Evolutionary conservation across 2,888 invertebrate genomes (phyloP).

Genomic region (Romanomermis culicivorax): DNA sequence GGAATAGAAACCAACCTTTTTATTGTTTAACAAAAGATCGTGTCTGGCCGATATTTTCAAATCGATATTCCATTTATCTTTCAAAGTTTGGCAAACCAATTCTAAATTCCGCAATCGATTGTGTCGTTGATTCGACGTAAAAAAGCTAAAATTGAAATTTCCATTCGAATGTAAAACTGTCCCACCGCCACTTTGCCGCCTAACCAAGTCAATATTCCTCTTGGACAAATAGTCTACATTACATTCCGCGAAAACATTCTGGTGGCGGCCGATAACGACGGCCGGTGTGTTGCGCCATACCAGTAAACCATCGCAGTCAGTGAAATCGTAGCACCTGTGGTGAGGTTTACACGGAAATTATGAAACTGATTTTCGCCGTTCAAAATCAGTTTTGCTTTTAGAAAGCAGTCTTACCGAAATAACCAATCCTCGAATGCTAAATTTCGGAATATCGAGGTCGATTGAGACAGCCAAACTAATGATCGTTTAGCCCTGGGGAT

Average conservation of each 20-base stretch:
- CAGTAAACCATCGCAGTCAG: slow-evolving; percentile 58
- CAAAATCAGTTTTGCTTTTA: no score
- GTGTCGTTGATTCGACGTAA: slow-evolving; percentile 59
- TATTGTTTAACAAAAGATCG: slow-evolving; percentile 39
- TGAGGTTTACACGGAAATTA: no score
- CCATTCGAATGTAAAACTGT: slow-evolving; percentile 87
- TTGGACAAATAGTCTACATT: slow-evolving; percentile 39
- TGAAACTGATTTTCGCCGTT: no score
- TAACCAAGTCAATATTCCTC: slow-evolving; percentile 40
- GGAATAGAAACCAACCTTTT: slow-evolving; percentile 17
- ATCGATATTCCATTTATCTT: slow-evolving; percentile 12
- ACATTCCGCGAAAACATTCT: slow-evolving; percentile 85
- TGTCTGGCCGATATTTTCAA: slow-evolving; percentile 61
- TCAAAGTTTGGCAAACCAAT: slow-evolving; percentile 16
- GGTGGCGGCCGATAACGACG: slow-evolving; percentile 83
- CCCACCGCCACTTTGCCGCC: slow-evolving; percentile 82
- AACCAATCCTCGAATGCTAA: slow-evolving; percentile 90
- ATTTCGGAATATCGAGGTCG: slow-evolving; percentile 70
- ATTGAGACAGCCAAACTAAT: slow-evolving; percentile 64
- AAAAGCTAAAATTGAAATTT: slow-evolving; percentile 75
- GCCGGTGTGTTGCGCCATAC: slow-evolving; percentile 81
- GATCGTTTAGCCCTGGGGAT: not conserved
- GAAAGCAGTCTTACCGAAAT: no score
- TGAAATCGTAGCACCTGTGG: slow-evolving; percentile 58
- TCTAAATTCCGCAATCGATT: slow-evolving; percentile 66